A percentile compares a stretch with the other conserved stretches of the same genome.
Evolutionary conservation across 2,888 invertebrate species (phyloP).

Genomic region (Cactoblastis cactorum): DNA sequence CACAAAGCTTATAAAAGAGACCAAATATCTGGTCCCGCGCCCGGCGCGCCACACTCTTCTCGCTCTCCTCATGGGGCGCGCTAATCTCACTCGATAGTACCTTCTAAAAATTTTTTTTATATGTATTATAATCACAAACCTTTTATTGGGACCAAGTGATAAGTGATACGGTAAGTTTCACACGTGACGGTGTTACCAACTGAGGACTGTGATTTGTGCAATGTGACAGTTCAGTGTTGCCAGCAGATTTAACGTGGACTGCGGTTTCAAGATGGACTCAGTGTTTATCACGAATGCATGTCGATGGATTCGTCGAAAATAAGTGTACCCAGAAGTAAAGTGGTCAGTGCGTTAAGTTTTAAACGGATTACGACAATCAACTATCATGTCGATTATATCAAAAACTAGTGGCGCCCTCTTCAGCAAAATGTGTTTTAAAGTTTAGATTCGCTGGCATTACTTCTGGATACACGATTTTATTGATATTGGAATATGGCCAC

Average conservation of each 20-base stretch:
- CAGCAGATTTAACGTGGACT: constrained; percentile 32
- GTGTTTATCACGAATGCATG: constrained; percentile 3
- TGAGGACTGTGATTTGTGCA: constrained; percentile 67
- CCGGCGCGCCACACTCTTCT: constrained; percentile 68
- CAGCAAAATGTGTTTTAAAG: neutral
- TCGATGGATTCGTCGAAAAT: constrained; percentile 1
- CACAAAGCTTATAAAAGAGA: constrained; percentile 76
- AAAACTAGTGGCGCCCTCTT: constrained; percentile 3
- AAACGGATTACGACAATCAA: neutral
- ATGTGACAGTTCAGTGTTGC: constrained; percentile 68
- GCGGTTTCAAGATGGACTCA: constrained; percentile 14
- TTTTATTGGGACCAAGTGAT: constrained; percentile 74
- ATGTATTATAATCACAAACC: constrained; percentile 45
- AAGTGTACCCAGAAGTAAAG: constrained; percentile 37
- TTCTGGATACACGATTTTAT: constrained; percentile 5
- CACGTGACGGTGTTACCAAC: constrained; percentile 53
- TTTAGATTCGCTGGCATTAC: neutral
- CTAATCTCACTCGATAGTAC: constrained; percentile 70
- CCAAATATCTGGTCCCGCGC: constrained; percentile 63
- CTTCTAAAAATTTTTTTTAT: constrained; percentile 56
- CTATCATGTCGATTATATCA: neutral
- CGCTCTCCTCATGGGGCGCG: constrained; percentile 77
- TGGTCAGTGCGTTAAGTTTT: neutral
- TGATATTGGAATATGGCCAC: neutral
- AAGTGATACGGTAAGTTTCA: constrained; percentile 76